Percentiles rank a stretch among this genome's conserved stretches.
These are phyloP conservation scores for Drosophila santomea DNA, from an alignment of 1,140 invertebrate genomes.

Conservation along the genomic window DNA sequence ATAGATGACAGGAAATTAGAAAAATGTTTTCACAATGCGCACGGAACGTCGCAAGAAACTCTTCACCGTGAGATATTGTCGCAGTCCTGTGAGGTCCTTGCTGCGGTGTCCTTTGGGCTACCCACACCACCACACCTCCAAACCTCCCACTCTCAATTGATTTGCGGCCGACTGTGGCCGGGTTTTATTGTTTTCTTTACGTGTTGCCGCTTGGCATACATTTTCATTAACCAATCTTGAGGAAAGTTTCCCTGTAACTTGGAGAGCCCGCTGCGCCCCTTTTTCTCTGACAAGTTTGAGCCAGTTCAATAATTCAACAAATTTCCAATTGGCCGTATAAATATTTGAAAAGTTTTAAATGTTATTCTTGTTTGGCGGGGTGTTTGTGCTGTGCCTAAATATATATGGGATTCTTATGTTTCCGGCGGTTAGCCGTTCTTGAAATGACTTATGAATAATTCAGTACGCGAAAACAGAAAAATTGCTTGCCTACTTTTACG, in stretches of 20 bases:
- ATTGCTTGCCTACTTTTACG: constrained; percentile 15
- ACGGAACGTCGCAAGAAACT: constrained; percentile 33
- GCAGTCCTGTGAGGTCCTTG: constrained; percentile 24
- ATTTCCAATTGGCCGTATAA: constrained; percentile 53
- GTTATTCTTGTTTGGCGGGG: constrained; percentile 25
- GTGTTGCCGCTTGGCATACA: constrained; percentile 58
- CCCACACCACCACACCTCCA: not conserved
- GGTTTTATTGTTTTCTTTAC: constrained; percentile 49
- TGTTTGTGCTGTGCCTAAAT: constrained; percentile 49
- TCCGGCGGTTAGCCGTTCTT: constrained; percentile 9
- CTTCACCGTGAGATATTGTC: constrained; percentile 30
- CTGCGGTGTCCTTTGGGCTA: not conserved
- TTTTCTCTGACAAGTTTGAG: constrained; percentile 22
- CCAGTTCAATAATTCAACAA: constrained; percentile 51
- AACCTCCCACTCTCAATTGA: constrained; percentile 52
- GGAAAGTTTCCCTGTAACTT: constrained; percentile 32
- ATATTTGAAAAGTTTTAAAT: constrained; percentile 55
- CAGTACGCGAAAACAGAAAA: constrained; percentile 13
- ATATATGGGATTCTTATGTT: constrained; percentile 63
- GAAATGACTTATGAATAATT: constrained; percentile 53
- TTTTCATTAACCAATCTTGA: constrained; percentile 57
- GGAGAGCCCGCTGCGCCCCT: not conserved
- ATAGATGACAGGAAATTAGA: constrained; percentile 83
- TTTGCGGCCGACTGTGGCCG: constrained; percentile 42
- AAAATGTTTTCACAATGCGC: constrained; percentile 71